A percentile compares a stretch with the other conserved stretches of the same genome.
phyloP scores from a whole-genome alignment of 2,113 vertebrate genomes.

The Formicarius rufipectus region DNA sequence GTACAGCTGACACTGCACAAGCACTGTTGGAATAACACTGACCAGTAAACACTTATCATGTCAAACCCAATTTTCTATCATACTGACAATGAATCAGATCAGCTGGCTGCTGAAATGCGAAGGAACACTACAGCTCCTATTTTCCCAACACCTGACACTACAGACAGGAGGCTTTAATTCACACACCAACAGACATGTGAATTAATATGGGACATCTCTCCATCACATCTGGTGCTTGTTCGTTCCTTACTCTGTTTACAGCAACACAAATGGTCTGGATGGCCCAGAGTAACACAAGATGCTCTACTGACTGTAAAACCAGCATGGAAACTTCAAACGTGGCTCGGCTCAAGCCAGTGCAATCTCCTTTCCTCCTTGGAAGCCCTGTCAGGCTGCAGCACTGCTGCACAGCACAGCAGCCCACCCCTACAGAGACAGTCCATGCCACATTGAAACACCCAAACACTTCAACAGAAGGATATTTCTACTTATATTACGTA shows the following conservation, averaged over 20 bases:
- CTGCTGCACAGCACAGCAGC: not conserved
- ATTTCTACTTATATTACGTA: not conserved
- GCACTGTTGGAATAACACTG: not conserved
- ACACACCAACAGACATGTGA: fast-evolving
- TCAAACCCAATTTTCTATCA: not conserved
- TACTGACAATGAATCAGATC: not conserved
- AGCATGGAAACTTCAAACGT: not conserved
- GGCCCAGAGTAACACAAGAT: not conserved
- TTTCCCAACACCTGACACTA: not conserved
- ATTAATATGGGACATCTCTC: not conserved
- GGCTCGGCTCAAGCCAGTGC: too few species aligned
- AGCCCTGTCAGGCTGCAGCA: not conserved
- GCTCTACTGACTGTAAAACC: not conserved
- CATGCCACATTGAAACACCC: not conserved
- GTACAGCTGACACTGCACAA: not conserved
- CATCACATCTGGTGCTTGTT: not conserved
- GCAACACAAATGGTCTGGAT: not conserved
- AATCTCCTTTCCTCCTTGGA: not conserved
- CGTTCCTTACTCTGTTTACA: not conserved
- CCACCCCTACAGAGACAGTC: not conserved
- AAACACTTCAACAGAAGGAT: not conserved
- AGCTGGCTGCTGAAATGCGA: not conserved
- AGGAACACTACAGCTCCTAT: fast-evolving
- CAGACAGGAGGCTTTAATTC: not conserved
- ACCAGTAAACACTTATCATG: not conserved